Conservation (phyloP, 2,888 invertebrate genomes). For the Fissipunctia ypsillon region DNA sequence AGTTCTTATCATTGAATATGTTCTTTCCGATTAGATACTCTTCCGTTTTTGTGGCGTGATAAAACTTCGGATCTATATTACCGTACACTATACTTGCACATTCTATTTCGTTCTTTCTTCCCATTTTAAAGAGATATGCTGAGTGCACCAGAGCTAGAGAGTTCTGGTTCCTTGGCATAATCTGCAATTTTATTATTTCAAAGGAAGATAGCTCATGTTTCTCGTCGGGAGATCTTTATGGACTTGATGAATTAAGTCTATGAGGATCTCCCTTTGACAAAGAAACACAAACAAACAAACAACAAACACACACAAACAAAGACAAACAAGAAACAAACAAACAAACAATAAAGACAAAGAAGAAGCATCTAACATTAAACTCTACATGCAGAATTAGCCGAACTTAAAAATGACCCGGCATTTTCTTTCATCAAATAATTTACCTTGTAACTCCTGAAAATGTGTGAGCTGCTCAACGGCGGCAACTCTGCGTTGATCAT, state of each 20-base stretch:
- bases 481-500: constrained; percentile 91
- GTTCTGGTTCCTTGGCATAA: constrained; percentile 94
- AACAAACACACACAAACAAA: too few species aligned
- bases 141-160: constrained; percentile 95
- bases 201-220: neutral
- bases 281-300: too few species aligned
- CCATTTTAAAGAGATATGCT: constrained; percentile 92
- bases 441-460: constrained; percentile 93
- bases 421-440: constrained; percentile 14
- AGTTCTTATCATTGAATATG: constrained; percentile 78
- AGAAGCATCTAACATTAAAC: neutral
- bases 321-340: too few species aligned
- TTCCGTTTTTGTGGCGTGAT: constrained; percentile 91
- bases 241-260: neutral
- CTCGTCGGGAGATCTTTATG: neutral
- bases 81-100: constrained; percentile 92
- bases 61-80: constrained; percentile 90
- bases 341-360: too few species aligned
- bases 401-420: neutral
- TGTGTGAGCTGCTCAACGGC: constrained; percentile 85
- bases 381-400: neutral
- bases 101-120: constrained; percentile 73
- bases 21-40: constrained; percentile 85
- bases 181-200: constrained; percentile 88
- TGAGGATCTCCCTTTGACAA: neutral